Conservation (phyloP, 1,140 invertebrate genomes). For the Danaus plexippus region DNA sequence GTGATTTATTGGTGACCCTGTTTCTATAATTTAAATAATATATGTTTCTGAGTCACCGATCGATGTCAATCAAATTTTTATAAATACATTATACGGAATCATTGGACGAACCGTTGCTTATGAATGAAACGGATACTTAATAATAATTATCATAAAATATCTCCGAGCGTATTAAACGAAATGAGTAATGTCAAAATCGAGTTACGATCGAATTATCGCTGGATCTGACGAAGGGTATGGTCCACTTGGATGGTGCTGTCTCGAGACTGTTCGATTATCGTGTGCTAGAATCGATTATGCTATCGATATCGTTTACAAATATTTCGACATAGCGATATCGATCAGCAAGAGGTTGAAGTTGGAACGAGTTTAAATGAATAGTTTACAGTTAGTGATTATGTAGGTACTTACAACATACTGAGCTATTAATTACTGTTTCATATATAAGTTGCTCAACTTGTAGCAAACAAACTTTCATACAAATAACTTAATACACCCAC, state of each 20-base stretch:
- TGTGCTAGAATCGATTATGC: constrained; percentile 36
- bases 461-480: no score
- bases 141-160: no score
- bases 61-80: no score
- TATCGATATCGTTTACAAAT: constrained; percentile 63
- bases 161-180: no score
- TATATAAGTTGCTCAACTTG: no score
- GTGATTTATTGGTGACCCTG: constrained; percentile 10
- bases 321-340: constrained; percentile 62
- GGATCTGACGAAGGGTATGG: constrained; percentile 37
- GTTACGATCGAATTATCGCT: constrained; percentile 37
- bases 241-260: constrained; percentile 27
- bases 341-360: constrained; percentile 34
- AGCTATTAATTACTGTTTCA: no score
- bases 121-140: background rate
- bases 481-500: no score
- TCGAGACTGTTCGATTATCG: constrained; percentile 38
- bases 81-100: no score
- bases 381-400: no score
- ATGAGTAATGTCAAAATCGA: constrained; percentile 23
- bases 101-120: no score
- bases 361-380: constrained; percentile 35
- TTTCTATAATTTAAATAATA: constrained; percentile 5
- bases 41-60: no score
- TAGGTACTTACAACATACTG: no score